phyloP scores from a whole-genome alignment of 1,140 invertebrate genomes.

The Zaprionus ornatus region DNA sequence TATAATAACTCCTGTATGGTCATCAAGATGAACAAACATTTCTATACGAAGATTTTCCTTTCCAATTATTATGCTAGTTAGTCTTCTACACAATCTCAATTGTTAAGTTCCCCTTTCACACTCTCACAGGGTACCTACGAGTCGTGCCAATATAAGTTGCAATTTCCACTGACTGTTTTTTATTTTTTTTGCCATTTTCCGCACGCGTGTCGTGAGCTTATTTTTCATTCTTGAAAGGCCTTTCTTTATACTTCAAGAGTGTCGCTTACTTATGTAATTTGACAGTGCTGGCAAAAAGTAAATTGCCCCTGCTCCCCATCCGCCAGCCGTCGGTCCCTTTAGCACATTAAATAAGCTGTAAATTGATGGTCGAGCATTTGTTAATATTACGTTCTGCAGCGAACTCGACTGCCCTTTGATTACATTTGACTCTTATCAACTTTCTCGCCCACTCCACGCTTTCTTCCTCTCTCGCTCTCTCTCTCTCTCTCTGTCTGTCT shows the following conservation, averaged over 20 bases:
- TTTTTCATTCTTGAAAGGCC: constrained; percentile 54
- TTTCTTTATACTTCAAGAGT: constrained; percentile 24
- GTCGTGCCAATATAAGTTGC: not conserved
- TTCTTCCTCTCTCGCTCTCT: not conserved
- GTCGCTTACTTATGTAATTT: constrained; percentile 66
- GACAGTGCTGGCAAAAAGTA: constrained; percentile 67
- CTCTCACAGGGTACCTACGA: not conserved
- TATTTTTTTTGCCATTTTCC: not conserved
- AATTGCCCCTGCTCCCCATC: constrained; percentile 37
- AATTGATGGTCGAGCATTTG: constrained; percentile 78
- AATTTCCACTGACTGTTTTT: not conserved
- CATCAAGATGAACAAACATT: no score
- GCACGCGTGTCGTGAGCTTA: constrained; percentile 36
- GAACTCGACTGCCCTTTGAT: constrained; percentile 64
- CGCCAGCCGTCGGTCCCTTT: constrained; percentile 49
- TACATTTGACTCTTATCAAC: constrained; percentile 52
- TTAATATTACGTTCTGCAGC: constrained; percentile 66
- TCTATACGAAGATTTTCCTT: no score
- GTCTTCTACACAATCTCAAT: no score
- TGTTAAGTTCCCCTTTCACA: not conserved
- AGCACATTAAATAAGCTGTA: constrained; percentile 75
- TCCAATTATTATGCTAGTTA: no score
- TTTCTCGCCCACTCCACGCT: not conserved
- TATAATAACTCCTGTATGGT: no score
- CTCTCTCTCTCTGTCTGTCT: not conserved